Evolutionary conservation across 92 coral and sea anemone genomes (phyloP).

Genomic region (Paragorgia papillata): DNA sequence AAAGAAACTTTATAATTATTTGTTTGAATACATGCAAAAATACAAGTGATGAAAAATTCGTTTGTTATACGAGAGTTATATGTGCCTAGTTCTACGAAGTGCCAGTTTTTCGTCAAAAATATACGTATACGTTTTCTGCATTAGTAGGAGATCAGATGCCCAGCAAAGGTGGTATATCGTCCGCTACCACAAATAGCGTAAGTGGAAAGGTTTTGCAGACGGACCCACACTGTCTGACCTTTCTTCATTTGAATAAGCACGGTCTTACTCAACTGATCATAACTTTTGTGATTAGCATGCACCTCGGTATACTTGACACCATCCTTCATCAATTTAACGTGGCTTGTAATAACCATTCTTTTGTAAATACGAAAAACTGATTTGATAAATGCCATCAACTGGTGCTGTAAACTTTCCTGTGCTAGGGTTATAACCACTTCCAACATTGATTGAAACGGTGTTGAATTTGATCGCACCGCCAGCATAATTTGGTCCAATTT

Average conservation of each 20-base stretch:
- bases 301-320: slow-evolving; percentile 36
- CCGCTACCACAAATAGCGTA: slow-evolving; percentile 52
- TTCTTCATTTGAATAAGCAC: slow-evolving; percentile 44
- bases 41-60: too few species aligned
- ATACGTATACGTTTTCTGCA: too few species aligned
- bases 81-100: too few species aligned
- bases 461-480: slow-evolving; percentile 48
- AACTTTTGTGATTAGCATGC: slow-evolving; percentile 41
- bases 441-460: slow-evolving; percentile 43
- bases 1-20: too few species aligned
- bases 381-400: slow-evolving; percentile 42
- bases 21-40: too few species aligned
- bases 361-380: slow-evolving; percentile 45
- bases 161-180: slow-evolving; percentile 49
- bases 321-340: slow-evolving; percentile 31
- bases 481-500: slow-evolving; percentile 53
- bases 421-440: slow-evolving; percentile 31
- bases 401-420: slow-evolving; percentile 56
- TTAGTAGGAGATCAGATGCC: slow-evolving; percentile 41
- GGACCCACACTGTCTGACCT: slow-evolving; percentile 49
- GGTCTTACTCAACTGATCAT: slow-evolving; percentile 43
- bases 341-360: slow-evolving; percentile 36
- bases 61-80: too few species aligned
- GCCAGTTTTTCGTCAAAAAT: too few species aligned
- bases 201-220: slow-evolving; percentile 14